phyloP scores from a whole-genome alignment of 2,888 invertebrate species.

The Pharmacophagus antenor region DNA sequence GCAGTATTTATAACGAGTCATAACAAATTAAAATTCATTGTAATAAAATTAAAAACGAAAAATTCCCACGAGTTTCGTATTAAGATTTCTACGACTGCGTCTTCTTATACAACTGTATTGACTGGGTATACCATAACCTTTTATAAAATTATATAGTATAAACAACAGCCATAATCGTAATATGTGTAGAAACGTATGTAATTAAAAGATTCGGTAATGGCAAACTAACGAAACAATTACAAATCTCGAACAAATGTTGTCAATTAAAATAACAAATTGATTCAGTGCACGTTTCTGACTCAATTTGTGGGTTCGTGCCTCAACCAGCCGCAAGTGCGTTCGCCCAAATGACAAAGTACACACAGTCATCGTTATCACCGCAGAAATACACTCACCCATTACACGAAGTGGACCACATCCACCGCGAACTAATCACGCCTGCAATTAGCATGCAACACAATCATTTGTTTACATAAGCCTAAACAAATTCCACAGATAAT shows the following conservation, averaged over 20 bases:
- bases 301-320: neutral
- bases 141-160: no score
- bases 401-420: conserved; percentile 10
- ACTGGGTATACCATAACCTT: no score
- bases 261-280: neutral
- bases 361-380: conserved; percentile 6
- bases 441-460: conserved; percentile 20
- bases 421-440: conserved; percentile 4
- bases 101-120: no score
- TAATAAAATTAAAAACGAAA: no score
- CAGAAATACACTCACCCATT: conserved; percentile 1
- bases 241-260: neutral
- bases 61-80: no score
- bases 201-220: no score
- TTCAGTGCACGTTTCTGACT: neutral
- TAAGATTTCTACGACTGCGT: no score
- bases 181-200: no score
- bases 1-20: no score
- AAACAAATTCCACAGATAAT: conserved; percentile 13
- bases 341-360: neutral
- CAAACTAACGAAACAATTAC: no score
- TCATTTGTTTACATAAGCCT: conserved; percentile 20
- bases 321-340: neutral
- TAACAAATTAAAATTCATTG: no score
- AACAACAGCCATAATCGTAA: no score